Base-by-base conservation (phyloP, 2,888 invertebrate species). In the Campoletis raptor region DNA sequence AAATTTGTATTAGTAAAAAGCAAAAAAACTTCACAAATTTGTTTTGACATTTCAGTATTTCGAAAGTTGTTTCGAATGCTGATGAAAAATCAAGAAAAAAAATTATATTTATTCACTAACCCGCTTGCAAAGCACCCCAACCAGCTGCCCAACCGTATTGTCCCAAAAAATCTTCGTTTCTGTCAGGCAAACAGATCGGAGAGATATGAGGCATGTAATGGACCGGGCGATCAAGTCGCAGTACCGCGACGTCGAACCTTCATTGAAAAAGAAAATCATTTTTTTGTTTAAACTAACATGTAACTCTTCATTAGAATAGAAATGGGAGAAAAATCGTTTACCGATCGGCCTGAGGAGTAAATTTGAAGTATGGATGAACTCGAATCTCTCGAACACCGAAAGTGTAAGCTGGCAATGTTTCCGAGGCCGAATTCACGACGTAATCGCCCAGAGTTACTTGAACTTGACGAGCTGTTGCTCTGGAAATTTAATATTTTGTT, bases 101-200 rank as follows among this genome's bases (percentile, higher is more conserved):
- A 12, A 37, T 40, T 3, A 40, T n/a, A n/a, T 40, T 40, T 67
- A 3, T 15, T 36, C 84, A 85, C 90, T 89, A 93, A 96, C 96
- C 96, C 90, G 96, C 95, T 94, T 96, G 95, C 10, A 98, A 95
- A 0, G 98, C 98, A 18, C 98, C 98, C 98, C 98, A 98, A 40
- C 98, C 98, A 0, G 98, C 98, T 8, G 98, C 98, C 96, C 98
- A 98, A 40, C 98, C 98, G 90, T 97, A 98, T 94, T 98, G 98
- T 1, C 98, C 98, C 70, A 98, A 95, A 95, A 98, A 98, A 94
- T 97, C 98, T 69, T 98, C 97, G 70, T 98, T 98, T 91, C 98
- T 97, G 89, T 98, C 97, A 0, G 98, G 98, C 78, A 98, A 95
- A 94, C 98, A 98, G 91, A 98, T 98, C 52, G 98, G 98, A 10